Base-by-base conservation (phyloP, 2,113 vertebrate genomes). In the Cyanoramphus novaezelandiae region DNA sequence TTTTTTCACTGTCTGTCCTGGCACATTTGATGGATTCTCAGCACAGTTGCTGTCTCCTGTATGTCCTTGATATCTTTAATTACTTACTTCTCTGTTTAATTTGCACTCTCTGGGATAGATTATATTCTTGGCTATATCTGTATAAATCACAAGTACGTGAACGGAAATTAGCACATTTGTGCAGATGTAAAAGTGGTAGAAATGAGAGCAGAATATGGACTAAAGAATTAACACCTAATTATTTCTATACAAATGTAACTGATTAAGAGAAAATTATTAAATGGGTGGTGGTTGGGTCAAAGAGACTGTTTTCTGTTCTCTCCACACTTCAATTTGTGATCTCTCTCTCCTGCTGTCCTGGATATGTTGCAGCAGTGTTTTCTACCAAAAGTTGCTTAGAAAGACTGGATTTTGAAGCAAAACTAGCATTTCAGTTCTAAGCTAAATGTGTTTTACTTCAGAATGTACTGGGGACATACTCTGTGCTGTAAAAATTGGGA, bases 51-150 rank as follows among this genome's bases (percentile, higher is more conserved):
- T 44, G 47, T 86, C 90, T 95, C 55, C 90, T 83, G 5, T 57
- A 68, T 65, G 80, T 82, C 95, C 95, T 96, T 93, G 86, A 78
- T 81, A 81, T 24, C 80, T 88, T 82, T 93, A 96, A 97, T 97
- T 96, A 94, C 55, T 62, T 80, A 71, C 62, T 96, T 90, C 65
- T 92, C 63, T 78, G 82, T 94, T 96, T 95, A 76, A n/a, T 93
- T 86, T 91, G 72, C 37, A 55, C 60, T 92, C 65, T 3, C 65
- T 62, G 52, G 47, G 65, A 78, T 47, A 86, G 76, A 90, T 64
- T 68, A 60, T 91, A 59, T 82, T 89, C 44, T 75, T 3, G 0
- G 44, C 29, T 60, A 9, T 20, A 53, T 37, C n/a, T 33, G 4
- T n/a, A 75, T 79, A 90, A 88, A 88, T 86, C 62, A 78, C 39